Conservation (phyloP, 30 jellyfish, hydroid and myxozoan species). For the Aurelia aurita region DNA sequence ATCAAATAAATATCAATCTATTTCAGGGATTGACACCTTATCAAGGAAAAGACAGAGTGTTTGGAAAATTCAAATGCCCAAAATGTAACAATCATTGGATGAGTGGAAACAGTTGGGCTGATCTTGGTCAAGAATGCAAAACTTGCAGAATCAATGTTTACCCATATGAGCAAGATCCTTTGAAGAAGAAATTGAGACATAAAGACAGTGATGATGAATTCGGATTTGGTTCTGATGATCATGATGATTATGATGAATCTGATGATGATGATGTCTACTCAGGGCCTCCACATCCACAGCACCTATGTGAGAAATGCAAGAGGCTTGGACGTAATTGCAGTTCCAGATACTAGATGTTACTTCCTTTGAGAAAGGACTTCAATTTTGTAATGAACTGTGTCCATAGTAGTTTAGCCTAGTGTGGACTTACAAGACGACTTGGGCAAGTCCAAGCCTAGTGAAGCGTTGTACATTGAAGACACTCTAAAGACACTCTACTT, state of each 20-base stretch:
- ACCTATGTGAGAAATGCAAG: conserved; percentile 93
- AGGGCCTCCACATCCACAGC: conserved; percentile 96
- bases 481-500: no score
- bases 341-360: no score
- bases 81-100: conserved; percentile 96
- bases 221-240: no score
- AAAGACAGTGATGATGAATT: no score
- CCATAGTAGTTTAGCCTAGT: no score
- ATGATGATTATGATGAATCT: conserved; percentile 14
- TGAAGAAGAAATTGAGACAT: conserved; percentile 35
- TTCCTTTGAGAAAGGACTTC: no score
- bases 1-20: no score
- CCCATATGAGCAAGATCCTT: conserved; percentile 96
- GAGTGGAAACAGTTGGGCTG: conserved; percentile 99
- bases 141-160: conserved; percentile 85
- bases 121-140: conserved; percentile 97
- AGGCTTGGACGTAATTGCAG: conserved; percentile 90
- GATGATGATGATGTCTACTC: conserved; percentile 94
- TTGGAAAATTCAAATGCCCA: conserved; percentile 97
- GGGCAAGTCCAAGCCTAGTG: no score
- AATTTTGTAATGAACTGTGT: no score
- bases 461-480: no score
- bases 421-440: no score
- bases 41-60: conserved; percentile 95
- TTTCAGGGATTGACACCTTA: conserved; percentile 91